Base-by-base conservation (phyloP, 1,140 invertebrate genomes). In the Cephus cinctus region DNA sequence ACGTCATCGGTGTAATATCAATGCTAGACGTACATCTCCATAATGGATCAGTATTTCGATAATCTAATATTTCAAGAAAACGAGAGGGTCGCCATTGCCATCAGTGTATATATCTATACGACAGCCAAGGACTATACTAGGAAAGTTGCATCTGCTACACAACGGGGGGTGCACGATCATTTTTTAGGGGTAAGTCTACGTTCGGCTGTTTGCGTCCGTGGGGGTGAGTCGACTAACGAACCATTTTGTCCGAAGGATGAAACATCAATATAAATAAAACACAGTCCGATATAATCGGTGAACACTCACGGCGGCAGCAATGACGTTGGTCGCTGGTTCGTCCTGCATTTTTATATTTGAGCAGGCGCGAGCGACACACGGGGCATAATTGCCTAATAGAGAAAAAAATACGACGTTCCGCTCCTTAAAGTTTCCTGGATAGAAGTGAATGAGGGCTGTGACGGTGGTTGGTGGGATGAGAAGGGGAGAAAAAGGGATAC, bases 111-210 rank as follows among this genome's bases (percentile, higher is more conserved):
- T 27, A n/a, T n/a, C 25, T n/a, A n/a, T n/a, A n/a, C n/a, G n/a
- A n/a, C n/a, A 5, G 12, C 6, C 4, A 42, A 20, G 20, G 18
- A 34, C 20, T 45, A 34, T 45, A 31, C 39, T 19, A 38, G 58
- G 45, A 49, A 65, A 55, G 61, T 59, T 59, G 63, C 63, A 61
- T 63, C 59, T 59, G 60, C 43, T 41, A 52, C 62, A 30, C 63
- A 35, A 46, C 57, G 38, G 61, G 62, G 58, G 58, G 52, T 35
- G 47, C 0, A 11, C 41, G 50, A 53, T 65, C 59, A 63, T 63
- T 61, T 65, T 65, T 65, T 57, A 59, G 52, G 59, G 61, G 52
- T 57, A 46, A 57, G 48, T 32, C 31, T 34, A 15, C 6, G 25
- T 27, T n/a, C 25, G n/a, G 25, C 25, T 27, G 6, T n/a, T 27